Percentiles rank a stretch among this genome's conserved stretches.
Conservation (phyloP, 2,113 vertebrate genomes). For the Cisticola juncidis region DNA sequence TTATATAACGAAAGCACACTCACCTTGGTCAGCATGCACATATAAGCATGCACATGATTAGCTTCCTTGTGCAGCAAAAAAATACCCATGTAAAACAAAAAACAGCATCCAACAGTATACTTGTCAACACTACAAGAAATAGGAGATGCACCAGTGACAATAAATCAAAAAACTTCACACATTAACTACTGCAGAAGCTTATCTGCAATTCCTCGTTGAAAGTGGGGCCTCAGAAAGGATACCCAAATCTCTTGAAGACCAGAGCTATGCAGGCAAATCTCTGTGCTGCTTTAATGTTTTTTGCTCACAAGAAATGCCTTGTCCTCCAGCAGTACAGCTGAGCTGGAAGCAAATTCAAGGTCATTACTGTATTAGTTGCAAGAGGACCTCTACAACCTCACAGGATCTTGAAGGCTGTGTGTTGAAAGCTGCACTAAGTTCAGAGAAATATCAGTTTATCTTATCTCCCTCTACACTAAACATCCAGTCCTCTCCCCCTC, state of each 20-base stretch:
- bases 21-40: background rate
- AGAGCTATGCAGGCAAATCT: conserved; percentile 28
- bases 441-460: background rate
- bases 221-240: conserved; percentile 45
- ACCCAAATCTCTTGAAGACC: conserved; percentile 8
- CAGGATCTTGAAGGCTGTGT: background rate
- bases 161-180: background rate
- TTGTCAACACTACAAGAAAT: background rate
- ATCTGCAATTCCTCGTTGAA: conserved; percentile 3
- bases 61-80: background rate
- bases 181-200: conserved; percentile 27
- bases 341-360: conserved; percentile 57
- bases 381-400: conserved; percentile 4
- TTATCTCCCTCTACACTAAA: background rate
- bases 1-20: background rate
- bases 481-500: background rate
- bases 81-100: background rate
- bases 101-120: background rate
- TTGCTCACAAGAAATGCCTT: conserved; percentile 60
- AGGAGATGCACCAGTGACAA: background rate
- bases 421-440: background rate
- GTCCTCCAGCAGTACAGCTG: conserved; percentile 45
- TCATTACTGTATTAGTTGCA: conserved; percentile 49
- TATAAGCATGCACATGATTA: background rate
- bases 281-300: conserved; percentile 37